phyloP scores from a whole-genome alignment of 1,140 invertebrate species.

The Ptiloglossa arizonensis region DNA sequence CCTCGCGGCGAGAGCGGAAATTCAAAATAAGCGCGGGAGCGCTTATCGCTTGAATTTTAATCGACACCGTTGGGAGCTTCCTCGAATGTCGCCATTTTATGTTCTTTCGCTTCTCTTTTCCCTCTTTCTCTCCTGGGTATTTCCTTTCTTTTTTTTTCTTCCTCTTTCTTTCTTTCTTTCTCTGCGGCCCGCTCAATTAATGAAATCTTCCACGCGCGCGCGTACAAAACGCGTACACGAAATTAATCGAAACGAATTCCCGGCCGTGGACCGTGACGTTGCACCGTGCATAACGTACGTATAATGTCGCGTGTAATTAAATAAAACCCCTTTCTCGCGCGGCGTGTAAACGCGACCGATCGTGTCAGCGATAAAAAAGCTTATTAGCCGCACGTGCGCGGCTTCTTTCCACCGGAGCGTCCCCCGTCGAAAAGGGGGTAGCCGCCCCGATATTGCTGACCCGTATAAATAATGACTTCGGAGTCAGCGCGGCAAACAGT shows the following conservation, averaged over 20 bases:
- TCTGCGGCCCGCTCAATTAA: constrained; percentile 11
- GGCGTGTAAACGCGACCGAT: constrained; percentile 48
- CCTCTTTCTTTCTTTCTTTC: not conserved
- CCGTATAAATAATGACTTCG: constrained; percentile 58
- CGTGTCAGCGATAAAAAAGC: constrained; percentile 58
- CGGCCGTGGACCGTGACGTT: constrained; percentile 14
- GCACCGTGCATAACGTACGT: constrained; percentile 12
- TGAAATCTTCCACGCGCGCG: not conserved
- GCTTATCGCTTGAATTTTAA: constrained; percentile 74
- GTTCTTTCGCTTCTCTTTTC: too few relatives aligned
- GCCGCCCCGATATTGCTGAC: constrained; percentile 47
- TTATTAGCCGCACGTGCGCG: constrained; percentile 64
- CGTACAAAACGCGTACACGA: not conserved
- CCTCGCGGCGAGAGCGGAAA: constrained; percentile 64
- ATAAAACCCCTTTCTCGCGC: constrained; percentile 34
- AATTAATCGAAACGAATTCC: constrained; percentile 21
- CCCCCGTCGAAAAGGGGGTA: constrained; percentile 39
- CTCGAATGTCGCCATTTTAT: constrained; percentile 13
- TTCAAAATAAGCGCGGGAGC: constrained; percentile 65
- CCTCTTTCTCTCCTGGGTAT: not conserved
- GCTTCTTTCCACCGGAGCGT: constrained; percentile 42
- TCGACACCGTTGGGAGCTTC: constrained; percentile 51
- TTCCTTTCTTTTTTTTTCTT: not conserved
- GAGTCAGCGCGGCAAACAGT: constrained; percentile 38
- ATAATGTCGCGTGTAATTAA: constrained; percentile 52